Evolutionary conservation across 2,113 vertebrate species (phyloP).

Genomic region (Pao palembangensis): DNA sequence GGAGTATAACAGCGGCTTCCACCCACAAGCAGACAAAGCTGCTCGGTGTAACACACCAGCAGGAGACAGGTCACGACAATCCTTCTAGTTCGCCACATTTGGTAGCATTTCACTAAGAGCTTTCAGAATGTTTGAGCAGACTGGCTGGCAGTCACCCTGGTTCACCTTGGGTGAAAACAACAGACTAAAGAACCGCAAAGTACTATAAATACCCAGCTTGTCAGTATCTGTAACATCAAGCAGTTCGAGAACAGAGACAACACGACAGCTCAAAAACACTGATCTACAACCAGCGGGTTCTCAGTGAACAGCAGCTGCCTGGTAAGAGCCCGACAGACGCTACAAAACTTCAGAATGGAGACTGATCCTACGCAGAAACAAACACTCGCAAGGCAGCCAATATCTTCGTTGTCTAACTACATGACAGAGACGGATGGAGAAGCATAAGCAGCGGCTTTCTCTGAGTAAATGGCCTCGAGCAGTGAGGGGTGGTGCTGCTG

Average conservation of each 20-base stretch:
- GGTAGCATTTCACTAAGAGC: slow-evolving; percentile 28
- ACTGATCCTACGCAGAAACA: slow-evolving; percentile 47
- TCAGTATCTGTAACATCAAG: slow-evolving; percentile 61
- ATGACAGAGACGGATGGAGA: slow-evolving; percentile 37
- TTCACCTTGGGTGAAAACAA: slow-evolving; percentile 57
- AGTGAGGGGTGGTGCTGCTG: slow-evolving; percentile 61
- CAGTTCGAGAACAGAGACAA: slow-evolving; percentile 41
- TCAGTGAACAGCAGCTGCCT: slow-evolving; percentile 50
- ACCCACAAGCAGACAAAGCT: slow-evolving; percentile 17
- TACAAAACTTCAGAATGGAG: slow-evolving; percentile 55
- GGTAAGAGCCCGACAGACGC: slow-evolving; percentile 30
- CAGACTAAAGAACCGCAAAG: slow-evolving; percentile 51
- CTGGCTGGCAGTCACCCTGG: slow-evolving; percentile 28
- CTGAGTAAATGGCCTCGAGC: slow-evolving; percentile 61
- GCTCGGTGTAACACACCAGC: slow-evolving; percentile 11
- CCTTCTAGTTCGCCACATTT: slow-evolving; percentile 41
- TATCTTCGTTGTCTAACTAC: slow-evolving; percentile 41
- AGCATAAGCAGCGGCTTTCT: slow-evolving; percentile 37
- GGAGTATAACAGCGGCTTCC: background rate
- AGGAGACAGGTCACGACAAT: slow-evolving; percentile 12
- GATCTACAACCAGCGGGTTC: slow-evolving; percentile 29
- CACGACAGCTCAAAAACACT: slow-evolving; percentile 36
- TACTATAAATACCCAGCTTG: slow-evolving; percentile 64
- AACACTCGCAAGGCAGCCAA: slow-evolving; percentile 53
- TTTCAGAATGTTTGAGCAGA: slow-evolving; percentile 11